phyloP scores from a whole-genome alignment of 53 echinoderm and acorn worm species.

The Patiria pectinifera region DNA sequence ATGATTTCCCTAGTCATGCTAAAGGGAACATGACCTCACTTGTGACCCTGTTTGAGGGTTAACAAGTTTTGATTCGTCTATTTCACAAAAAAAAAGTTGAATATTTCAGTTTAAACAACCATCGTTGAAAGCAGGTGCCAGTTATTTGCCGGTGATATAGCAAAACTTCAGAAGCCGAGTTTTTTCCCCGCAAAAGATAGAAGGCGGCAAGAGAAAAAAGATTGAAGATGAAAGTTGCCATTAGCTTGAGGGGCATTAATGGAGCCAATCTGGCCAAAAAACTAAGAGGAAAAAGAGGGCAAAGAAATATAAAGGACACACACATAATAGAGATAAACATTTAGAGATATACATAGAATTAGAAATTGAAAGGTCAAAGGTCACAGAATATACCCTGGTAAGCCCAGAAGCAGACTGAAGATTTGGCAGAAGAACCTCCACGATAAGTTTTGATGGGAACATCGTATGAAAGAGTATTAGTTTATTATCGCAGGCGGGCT shows the following conservation, averaged over 20 bases:
- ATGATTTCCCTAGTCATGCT: neutral
- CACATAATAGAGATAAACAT: neutral
- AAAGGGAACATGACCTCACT: neutral
- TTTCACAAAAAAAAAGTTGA: neutral
- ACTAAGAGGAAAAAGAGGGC: neutral
- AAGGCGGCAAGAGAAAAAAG: neutral
- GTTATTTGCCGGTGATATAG: neutral
- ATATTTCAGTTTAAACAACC: neutral
- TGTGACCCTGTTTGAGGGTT: neutral
- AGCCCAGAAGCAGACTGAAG: constrained; percentile 19
- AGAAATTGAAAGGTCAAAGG: constrained; percentile 37
- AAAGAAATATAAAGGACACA: neutral
- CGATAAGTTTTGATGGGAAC: neutral
- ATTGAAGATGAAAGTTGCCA: neutral
- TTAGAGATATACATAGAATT: constrained; percentile 22
- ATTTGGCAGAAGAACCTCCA: neutral
- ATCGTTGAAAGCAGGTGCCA: neutral
- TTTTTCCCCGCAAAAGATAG: neutral
- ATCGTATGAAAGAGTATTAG: no score
- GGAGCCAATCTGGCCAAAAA: neutral
- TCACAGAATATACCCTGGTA: constrained; percentile 10
- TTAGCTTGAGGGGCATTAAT: neutral
- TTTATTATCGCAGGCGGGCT: neutral
- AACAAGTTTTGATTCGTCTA: neutral
- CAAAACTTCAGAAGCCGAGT: neutral